Base-by-base conservation (phyloP, 2,888 invertebrate species). In the Raillietiella orientalis region DNA sequence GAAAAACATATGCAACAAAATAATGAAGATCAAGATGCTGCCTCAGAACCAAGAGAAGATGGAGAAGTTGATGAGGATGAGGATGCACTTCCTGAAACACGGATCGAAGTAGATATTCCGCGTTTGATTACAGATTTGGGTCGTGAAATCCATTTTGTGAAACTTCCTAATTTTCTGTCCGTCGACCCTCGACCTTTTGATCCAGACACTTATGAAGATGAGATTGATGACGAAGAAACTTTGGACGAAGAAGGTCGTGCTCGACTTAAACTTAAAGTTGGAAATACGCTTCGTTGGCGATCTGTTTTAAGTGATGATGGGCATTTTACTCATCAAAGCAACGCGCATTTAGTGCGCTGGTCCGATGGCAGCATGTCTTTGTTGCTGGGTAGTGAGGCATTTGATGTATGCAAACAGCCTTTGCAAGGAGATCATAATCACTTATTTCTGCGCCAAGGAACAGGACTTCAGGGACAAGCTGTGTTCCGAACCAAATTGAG, bases 181-280 rank as follows among this genome's bases (percentile, higher is more conserved):
- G 84, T 96, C 21, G 93, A 93, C 46, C 87, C 87, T 0, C 55
- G 90, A 33, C 93, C 93, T 0, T 96, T 87, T 41, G 90, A 93
- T 42, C 64, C 67, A 0, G 67, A 64, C 31, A 75, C 77, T 0
- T 96, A 93, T 43, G 93, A 96, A 44, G 90, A 93, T 49, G 96
- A 96, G 52, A 77, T 90, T 34, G 93, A 96, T 41, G 93, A 96
- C 38, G 90, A 93, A 44, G 90, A 90, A 45, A 77, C 79, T 0
- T 50, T 87, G 36, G 93, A 99, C 42, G 93, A 96, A 41, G 96
- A 96, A 52, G 96, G 93, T 39, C 6, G 22, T 6, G 22, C 22
- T 6, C 67, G 84, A 44, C 49, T 79, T 26, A 79, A 79, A 47
- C 48, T 79, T 17, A 79, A 79, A 50, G 79, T 96, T 8, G 93